These are phyloP conservation scores for Ceyx cyanopectus DNA, from an alignment of 2,113 vertebrate genomes.

Conservation along the genomic window DNA sequence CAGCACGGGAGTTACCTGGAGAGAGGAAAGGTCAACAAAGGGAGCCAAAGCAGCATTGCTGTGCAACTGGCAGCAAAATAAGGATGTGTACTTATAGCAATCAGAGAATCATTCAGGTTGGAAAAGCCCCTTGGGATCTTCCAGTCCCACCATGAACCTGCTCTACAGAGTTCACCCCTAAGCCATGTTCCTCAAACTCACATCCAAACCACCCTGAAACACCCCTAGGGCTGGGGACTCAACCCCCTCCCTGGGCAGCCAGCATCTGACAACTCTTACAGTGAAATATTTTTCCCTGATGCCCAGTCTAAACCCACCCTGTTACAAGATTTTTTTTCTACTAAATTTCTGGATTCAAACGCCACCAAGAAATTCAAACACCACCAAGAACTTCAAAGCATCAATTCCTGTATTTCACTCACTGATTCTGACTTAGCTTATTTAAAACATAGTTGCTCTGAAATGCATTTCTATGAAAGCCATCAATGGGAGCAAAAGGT, in stretches of 20 bases:
- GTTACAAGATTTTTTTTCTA: background rate
- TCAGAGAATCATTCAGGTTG: too few species aligned
- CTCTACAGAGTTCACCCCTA: too few species aligned
- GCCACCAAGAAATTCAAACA: background rate
- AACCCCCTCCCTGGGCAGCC: too few species aligned
- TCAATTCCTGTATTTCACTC: rapidly evolving
- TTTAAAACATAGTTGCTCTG: rapidly evolving
- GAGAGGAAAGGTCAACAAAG: background rate
- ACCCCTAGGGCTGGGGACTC: too few species aligned
- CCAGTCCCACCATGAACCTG: too few species aligned
- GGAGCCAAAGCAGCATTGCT: background rate
- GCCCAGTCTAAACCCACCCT: too few species aligned
- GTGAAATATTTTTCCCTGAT: too few species aligned
- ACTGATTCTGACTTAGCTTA: background rate
- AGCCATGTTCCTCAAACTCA: too few species aligned
- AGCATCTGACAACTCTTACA: too few species aligned
- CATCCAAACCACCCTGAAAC: too few species aligned
- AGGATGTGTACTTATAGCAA: rapidly evolving
- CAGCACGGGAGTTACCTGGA: background rate
- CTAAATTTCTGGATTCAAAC: background rate
- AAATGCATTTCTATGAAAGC: background rate
- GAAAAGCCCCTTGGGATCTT: too few species aligned
- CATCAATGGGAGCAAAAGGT: background rate
- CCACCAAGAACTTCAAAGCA: background rate
- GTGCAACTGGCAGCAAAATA: background rate